These are phyloP conservation scores for Microtus oregoni DNA, from an alignment of 2,113 vertebrate genomes.

Conservation along the genomic window DNA sequence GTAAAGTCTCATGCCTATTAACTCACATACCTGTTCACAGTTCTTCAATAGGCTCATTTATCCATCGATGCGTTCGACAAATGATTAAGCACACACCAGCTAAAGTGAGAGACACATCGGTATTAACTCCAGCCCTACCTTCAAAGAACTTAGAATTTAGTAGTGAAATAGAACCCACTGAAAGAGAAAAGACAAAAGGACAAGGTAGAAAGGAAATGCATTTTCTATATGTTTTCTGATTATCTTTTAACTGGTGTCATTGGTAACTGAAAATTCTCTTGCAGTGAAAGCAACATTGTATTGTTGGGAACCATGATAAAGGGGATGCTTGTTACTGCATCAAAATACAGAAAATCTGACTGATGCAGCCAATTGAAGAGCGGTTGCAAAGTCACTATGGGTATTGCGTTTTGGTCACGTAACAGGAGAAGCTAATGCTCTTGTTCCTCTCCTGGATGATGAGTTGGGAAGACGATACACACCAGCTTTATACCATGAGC, in stretches of 20 bases:
- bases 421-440: not conserved
- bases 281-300: not conserved
- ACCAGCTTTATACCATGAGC: not conserved
- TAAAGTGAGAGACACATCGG: not conserved
- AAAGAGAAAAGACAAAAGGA: not conserved
- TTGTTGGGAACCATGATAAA: not conserved
- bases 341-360: not conserved
- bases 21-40: slow-evolving; percentile 64
- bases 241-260: not conserved
- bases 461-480: not conserved
- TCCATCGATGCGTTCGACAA: slow-evolving; percentile 60
- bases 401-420: not conserved
- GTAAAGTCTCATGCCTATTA: slow-evolving; percentile 73
- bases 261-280: slow-evolving; percentile 14
- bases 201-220: not conserved
- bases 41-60: slow-evolving; percentile 62
- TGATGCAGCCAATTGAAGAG: not conserved
- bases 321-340: not conserved
- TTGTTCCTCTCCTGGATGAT: not conserved
- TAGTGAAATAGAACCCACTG: slow-evolving; percentile 4
- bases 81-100: slow-evolving; percentile 40
- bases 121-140: slow-evolving; percentile 20
- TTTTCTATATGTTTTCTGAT: slow-evolving; percentile 38
- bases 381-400: not conserved
- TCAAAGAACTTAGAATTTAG: slow-evolving; percentile 67